Conservation (phyloP, 2,888 invertebrate genomes). For the Flexamia atlantica region DNA sequence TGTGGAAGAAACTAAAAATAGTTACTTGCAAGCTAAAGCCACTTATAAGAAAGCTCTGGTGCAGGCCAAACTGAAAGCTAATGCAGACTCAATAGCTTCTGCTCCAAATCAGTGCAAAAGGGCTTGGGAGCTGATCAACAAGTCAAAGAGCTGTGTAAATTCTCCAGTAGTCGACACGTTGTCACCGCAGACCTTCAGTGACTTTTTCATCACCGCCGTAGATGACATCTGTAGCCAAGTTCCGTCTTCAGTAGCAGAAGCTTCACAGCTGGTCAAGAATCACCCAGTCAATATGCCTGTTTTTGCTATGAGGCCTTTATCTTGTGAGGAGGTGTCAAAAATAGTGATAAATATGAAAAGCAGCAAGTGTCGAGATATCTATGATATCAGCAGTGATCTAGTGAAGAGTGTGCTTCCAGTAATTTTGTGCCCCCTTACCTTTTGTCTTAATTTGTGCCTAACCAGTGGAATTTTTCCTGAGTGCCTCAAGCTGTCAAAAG, state of each 20-base stretch:
- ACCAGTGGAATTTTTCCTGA: no score
- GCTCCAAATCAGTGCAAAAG: conserved; percentile 20
- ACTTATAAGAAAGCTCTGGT: conserved; percentile 2
- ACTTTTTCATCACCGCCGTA: not conserved
- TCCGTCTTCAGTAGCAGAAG: not conserved
- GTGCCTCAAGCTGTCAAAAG: not conserved
- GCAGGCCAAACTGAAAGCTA: conserved; percentile 7
- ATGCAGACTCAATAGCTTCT: conserved; percentile 4
- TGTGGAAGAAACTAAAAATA: not conserved
- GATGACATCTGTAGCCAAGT: conserved; percentile 10
- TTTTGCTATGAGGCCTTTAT: not conserved
- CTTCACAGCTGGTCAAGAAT: no score
- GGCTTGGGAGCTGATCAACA: conserved; percentile 24
- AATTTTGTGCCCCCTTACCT: no score
- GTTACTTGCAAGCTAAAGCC: conserved; percentile 3
- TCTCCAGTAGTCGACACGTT: not conserved
- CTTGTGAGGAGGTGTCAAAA: not conserved
- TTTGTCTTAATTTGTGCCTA: no score
- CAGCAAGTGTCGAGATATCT: conserved; percentile 3
- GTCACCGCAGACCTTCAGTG: conserved; percentile 7
- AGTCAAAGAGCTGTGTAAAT: not conserved
- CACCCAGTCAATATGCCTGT: not conserved
- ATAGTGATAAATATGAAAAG: not conserved
- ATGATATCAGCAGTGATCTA: conserved; percentile 12
- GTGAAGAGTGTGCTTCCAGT: not conserved